These are phyloP conservation scores for Poicephalus gulielmi DNA, from an alignment of 2,113 vertebrate genomes.

Conservation along the genomic window DNA sequence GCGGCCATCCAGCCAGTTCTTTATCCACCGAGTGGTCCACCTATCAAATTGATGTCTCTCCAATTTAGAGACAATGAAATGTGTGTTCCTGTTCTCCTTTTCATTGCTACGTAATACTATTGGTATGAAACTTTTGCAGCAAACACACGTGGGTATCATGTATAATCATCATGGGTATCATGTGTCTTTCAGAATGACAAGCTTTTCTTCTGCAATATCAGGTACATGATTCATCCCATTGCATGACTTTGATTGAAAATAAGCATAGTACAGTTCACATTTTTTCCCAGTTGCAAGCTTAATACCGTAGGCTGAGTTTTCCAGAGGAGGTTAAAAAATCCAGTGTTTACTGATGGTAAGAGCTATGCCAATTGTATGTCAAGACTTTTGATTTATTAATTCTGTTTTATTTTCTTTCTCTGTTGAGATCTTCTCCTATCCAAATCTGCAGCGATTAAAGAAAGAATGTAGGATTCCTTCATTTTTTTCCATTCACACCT, in stretches of 20 bases:
- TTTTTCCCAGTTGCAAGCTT: neutral
- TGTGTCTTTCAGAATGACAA: neutral
- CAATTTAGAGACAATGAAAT: neutral
- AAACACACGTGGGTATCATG: neutral
- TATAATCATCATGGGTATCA: too few species aligned
- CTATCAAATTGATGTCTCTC: too few species aligned
- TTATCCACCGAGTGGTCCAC: too few species aligned
- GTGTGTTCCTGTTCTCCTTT: neutral
- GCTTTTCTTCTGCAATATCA: neutral
- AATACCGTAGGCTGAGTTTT: neutral
- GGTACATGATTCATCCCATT: neutral
- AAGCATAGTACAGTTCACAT: neutral
- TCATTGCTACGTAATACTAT: neutral
- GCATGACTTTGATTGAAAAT: constrained; percentile 7
- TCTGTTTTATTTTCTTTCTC: neutral
- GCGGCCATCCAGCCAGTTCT: too few species aligned
- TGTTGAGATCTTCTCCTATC: neutral
- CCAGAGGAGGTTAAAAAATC: neutral
- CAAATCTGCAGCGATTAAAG: neutral
- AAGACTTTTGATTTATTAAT: neutral
- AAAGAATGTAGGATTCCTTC: neutral
- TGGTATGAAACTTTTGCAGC: neutral
- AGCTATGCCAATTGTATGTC: neutral
- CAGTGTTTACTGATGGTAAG: neutral
- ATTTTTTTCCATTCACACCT: neutral